phyloP scores from a whole-genome alignment of 2,888 invertebrate species.

The Apodemia mormo region DNA sequence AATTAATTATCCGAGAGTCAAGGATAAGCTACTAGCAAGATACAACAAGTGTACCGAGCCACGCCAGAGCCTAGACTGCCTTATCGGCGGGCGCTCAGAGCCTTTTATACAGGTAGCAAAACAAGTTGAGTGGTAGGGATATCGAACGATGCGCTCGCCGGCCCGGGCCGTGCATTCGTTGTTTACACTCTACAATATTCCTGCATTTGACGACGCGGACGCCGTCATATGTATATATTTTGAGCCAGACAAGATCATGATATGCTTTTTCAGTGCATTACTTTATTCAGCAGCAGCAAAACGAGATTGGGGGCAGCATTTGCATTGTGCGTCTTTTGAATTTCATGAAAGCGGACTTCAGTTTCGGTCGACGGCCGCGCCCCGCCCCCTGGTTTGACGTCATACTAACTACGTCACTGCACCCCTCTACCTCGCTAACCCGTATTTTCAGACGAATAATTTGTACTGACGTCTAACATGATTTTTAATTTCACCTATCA shows the following conservation, averaged over 20 bases:
- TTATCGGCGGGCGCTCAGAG: too few relatives aligned
- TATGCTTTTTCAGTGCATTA: background rate
- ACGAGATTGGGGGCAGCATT: slow-evolving; percentile 1
- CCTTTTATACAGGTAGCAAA: too few relatives aligned
- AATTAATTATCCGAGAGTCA: too few relatives aligned
- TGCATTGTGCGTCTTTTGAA: slow-evolving; percentile 7
- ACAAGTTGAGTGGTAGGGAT: too few relatives aligned
- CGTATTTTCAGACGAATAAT: slow-evolving; percentile 42
- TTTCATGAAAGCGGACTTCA: slow-evolving; percentile 23
- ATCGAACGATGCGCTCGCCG: too few relatives aligned
- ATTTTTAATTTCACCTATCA: background rate
- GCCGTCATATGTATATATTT: too few relatives aligned
- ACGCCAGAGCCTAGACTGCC: too few relatives aligned
- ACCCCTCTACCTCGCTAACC: slow-evolving; percentile 44
- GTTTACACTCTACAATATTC: too few relatives aligned
- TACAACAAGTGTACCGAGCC: too few relatives aligned
- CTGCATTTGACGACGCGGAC: too few relatives aligned
- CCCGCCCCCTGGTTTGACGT: slow-evolving; percentile 65
- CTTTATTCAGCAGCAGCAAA: background rate
- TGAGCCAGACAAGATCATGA: background rate
- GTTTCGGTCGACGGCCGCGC: slow-evolving; percentile 36
- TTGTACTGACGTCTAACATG: slow-evolving; percentile 26
- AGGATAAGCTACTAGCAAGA: too few relatives aligned
- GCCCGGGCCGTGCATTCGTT: too few relatives aligned
- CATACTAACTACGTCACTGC: slow-evolving; percentile 69